Conservation (phyloP, 2,113 vertebrate species). For the Dunckerocampus dactyliophorus region DNA sequence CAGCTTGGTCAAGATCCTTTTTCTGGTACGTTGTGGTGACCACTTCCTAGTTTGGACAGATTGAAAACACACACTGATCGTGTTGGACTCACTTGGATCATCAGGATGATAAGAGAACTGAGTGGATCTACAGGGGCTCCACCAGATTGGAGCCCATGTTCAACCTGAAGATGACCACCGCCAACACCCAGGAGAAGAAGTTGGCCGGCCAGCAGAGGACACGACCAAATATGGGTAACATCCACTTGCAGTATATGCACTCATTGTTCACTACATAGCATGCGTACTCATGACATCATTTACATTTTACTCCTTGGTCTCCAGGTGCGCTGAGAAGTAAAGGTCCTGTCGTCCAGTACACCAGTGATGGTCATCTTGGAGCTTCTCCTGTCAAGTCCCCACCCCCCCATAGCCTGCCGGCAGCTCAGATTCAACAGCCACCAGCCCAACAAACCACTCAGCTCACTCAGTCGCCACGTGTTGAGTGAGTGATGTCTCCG, state of each 20-base stretch:
- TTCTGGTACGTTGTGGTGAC: slow-evolving; percentile 78
- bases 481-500: slow-evolving; percentile 61
- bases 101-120: slow-evolving; percentile 92
- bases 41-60: not conserved
- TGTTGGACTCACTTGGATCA: not conserved
- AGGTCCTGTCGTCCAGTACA: slow-evolving; percentile 94
- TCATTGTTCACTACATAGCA: not conserved
- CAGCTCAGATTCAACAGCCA: slow-evolving; percentile 9
- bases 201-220: slow-evolving; percentile 86
- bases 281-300: not conserved
- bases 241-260: not conserved
- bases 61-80: not conserved
- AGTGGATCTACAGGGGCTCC: slow-evolving; percentile 97
- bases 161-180: slow-evolving; percentile 92
- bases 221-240: slow-evolving; percentile 88
- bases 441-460: not conserved
- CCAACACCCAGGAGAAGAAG: slow-evolving; percentile 89
- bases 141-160: slow-evolving; percentile 97
- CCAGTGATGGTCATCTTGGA: slow-evolving; percentile 73
- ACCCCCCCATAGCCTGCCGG: slow-evolving; percentile 1
- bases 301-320: not conserved
- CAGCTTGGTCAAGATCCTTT: slow-evolving; percentile 95
- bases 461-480: slow-evolving; percentile 39
- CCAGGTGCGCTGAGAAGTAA: slow-evolving; percentile 88
- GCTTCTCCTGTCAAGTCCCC: not conserved